Evolutionary conservation across 2,888 invertebrate genomes (phyloP).

Genomic region (Drosophila bunnanda): DNA sequence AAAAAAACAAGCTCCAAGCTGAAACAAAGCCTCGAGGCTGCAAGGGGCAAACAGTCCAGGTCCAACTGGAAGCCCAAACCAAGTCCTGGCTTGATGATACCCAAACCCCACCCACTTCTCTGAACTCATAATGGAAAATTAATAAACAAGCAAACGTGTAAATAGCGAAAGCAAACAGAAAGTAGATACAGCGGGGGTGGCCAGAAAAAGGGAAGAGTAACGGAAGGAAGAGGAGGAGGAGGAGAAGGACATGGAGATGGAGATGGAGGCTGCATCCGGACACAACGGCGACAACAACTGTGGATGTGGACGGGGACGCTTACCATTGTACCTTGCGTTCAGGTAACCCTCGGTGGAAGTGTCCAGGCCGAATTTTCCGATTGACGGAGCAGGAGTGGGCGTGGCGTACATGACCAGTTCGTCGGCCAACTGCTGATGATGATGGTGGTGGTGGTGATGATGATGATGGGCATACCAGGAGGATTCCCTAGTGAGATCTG

Average conservation of each 20-base stretch:
- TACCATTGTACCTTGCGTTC: conserved; percentile 84
- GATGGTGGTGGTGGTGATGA: conserved; percentile 73
- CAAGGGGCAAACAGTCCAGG: conserved; percentile 12
- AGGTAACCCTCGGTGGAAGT: conserved; percentile 83
- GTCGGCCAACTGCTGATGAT: conserved; percentile 81
- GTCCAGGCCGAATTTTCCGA: conserved; percentile 83
- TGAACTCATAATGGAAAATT: conserved; percentile 75
- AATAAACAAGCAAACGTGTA: conserved; percentile 73
- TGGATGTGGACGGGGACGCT: conserved; percentile 67
- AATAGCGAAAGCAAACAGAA: conserved; percentile 69
- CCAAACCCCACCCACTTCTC: conserved; percentile 11
- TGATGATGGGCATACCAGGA: conserved; percentile 78
- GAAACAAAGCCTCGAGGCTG: conserved; percentile 37
- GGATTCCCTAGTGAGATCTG: conserved; percentile 77
- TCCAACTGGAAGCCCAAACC: conserved; percentile 1
- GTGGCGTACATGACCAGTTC: conserved; percentile 82
- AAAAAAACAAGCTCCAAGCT: conserved; percentile 42
- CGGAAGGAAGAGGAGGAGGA: conserved; percentile 10
- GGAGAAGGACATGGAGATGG: not conserved
- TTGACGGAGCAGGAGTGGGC: conserved; percentile 73
- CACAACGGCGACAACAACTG: conserved; percentile 3
- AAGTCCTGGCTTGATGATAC: conserved; percentile 1
- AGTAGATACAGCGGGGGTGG: conserved; percentile 32
- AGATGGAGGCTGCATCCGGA: conserved; percentile 54
- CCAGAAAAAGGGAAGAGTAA: conserved; percentile 16